Conservation (phyloP, 30 jellyfish, hydroid and myxozoan genomes). For the Sanderia malayensis region DNA sequence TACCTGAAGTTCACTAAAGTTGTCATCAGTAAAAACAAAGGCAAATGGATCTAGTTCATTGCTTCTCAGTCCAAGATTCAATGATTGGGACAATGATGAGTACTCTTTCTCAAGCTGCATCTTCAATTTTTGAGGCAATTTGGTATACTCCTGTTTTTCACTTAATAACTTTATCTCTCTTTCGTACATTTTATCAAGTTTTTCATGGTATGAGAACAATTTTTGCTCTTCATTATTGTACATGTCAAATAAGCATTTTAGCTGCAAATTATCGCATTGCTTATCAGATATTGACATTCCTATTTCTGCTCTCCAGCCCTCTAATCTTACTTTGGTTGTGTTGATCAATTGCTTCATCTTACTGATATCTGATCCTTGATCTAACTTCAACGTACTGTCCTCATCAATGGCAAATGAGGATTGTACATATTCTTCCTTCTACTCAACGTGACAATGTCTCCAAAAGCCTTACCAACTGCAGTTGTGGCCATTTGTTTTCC, state of each 20-base stretch:
- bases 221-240: constrained; percentile 25
- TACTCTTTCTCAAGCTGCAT: constrained; percentile 22
- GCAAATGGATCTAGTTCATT: constrained; percentile 18
- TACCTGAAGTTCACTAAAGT: not conserved
- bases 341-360: constrained; percentile 21
- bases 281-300: constrained; percentile 12
- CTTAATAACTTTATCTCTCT: constrained; percentile 9
- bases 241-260: constrained; percentile 22
- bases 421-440: constrained; percentile 17
- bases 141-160: constrained; percentile 18
- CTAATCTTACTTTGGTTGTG: constrained; percentile 20
- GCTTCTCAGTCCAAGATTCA: constrained; percentile 24
- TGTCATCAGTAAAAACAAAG: not conserved
- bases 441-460: not conserved
- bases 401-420: constrained; percentile 9
- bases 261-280: not conserved
- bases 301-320: constrained; percentile 34
- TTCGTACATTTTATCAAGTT: constrained; percentile 3
- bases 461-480: constrained; percentile 32
- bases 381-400: constrained; percentile 16
- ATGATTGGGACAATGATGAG: constrained; percentile 22
- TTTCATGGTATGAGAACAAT: constrained; percentile 22
- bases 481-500: constrained; percentile 31
- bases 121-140: constrained; percentile 16
- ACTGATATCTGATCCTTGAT: constrained; percentile 11